Base-by-base conservation (phyloP, 1,140 invertebrate species). In the Saccostrea glomerata region DNA sequence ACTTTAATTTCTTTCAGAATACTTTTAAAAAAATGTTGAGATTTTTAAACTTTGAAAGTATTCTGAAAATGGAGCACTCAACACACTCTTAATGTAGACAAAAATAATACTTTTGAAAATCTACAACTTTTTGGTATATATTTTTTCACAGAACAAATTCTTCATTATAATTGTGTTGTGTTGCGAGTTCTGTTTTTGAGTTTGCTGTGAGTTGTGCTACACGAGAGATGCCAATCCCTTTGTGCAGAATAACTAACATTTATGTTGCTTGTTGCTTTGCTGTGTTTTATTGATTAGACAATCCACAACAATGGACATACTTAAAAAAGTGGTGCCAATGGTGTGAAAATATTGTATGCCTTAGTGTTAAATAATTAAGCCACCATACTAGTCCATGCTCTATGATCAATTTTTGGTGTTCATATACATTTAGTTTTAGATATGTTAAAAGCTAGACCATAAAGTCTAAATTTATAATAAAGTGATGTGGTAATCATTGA, bases 131-230 rank as follows among this genome's bases (percentile, higher is more conserved):
- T n/a, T 6, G 6, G 20, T 20, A 63, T 17, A 7, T 47, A 63
- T 5, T 63, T 60, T 20, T 20, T 63, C 15, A 63, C 5, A 20
- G 20, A 60, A 20, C 30, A 36, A 36, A 47, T 47, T 47, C 47
- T 47, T 63, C 13, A 60, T 60, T 60, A 63, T 20, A 1, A n/a
- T 4, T 63, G n/a, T 84, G 23, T 25, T 90, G 56, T 90, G 70
- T 77, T 77, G 70, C 3, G 13, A 77, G 70, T 77, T 73, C 23
- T 73, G 12, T 63, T 60, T 63, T 30, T 36, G 47, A 47, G 70
- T 77, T 77, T 77, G 70, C 70, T 77, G 70, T 77, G 70, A 12
- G 30, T 63, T 77, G 7, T 36, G 70, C 70, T 20, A 77, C 70
- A 77, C 23, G 13, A 77, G 25, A 77, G 30, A 77, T 30, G 25